A percentile compares a stretch with the other conserved stretches of the same genome.
These are phyloP conservation scores for Sebastes vulpes DNA, from an alignment of 2,797 vertebrate genomes.

Conservation along the genomic window DNA sequence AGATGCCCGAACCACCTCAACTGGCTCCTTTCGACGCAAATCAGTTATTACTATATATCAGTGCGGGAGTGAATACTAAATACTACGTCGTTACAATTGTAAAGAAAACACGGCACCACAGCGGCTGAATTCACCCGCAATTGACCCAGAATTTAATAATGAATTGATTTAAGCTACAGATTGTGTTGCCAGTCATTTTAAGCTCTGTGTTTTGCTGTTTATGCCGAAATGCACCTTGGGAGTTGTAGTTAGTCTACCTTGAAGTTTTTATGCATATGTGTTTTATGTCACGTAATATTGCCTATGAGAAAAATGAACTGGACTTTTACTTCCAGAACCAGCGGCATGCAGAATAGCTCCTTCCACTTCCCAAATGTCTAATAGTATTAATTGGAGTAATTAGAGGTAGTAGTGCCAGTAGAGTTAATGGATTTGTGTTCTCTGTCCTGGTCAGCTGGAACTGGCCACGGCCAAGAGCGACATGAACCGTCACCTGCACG, in stretches of 20 bases:
- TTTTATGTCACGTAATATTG: neutral
- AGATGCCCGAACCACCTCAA: too few relatives aligned
- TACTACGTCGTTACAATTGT: too few relatives aligned
- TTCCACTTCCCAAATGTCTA: neutral
- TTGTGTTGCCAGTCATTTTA: too few relatives aligned
- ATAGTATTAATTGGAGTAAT: neutral
- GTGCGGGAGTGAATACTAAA: too few relatives aligned
- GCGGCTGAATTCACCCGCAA: too few relatives aligned
- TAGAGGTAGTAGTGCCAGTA: too few relatives aligned
- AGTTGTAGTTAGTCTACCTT: neutral
- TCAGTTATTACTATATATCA: too few relatives aligned
- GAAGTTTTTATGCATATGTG: neutral
- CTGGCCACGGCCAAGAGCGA: slow-evolving; percentile 96
- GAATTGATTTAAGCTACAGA: too few relatives aligned
- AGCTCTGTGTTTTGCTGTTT: neutral
- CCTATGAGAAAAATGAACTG: neutral
- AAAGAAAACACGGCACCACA: too few relatives aligned
- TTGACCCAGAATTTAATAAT: too few relatives aligned
- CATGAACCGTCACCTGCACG: slow-evolving; percentile 97
- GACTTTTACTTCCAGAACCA: neutral
- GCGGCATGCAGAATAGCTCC: neutral
- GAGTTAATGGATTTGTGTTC: neutral
- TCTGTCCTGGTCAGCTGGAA: slow-evolving; percentile 83
- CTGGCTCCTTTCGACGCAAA: too few relatives aligned
- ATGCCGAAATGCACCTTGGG: neutral